Evolutionary conservation across 2,797 vertebrate species (phyloP).

Genomic region (Fringilla coelebs): DNA sequence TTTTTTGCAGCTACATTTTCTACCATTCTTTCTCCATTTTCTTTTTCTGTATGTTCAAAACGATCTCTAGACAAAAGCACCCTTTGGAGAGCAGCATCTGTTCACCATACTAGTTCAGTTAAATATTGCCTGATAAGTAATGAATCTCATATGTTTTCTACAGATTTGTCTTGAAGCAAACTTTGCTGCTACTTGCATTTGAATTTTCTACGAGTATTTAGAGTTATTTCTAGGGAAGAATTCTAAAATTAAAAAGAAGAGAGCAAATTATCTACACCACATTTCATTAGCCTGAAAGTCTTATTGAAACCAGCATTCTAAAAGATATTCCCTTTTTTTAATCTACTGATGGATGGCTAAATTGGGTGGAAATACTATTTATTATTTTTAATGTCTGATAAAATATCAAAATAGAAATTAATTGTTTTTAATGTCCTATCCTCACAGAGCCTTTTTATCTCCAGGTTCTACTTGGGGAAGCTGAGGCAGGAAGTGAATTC

Average conservation of each 20-base stretch:
- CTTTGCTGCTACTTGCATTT: background rate
- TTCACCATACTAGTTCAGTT: conserved; percentile 4
- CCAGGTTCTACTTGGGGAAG: background rate
- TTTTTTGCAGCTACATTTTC: background rate
- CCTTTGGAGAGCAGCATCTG: conserved; percentile 36
- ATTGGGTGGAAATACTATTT: background rate
- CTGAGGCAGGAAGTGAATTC: background rate
- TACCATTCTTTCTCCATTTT: background rate
- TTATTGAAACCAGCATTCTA: background rate
- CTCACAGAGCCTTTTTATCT: background rate
- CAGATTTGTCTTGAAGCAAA: background rate
- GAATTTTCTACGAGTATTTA: background rate
- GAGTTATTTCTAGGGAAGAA: background rate
- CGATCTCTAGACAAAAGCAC: background rate
- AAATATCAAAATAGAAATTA: background rate
- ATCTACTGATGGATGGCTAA: background rate
- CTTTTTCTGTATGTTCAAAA: background rate
- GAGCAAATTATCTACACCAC: background rate
- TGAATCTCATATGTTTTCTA: background rate
- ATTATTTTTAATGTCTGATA: background rate
- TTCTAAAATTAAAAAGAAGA: background rate
- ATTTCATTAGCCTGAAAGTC: background rate
- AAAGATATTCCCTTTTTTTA: background rate
- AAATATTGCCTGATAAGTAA: conserved; percentile 32
- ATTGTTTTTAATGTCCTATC: accelerated